phyloP scores from a whole-genome alignment of 2,113 vertebrate species.

The Python bivittatus region DNA sequence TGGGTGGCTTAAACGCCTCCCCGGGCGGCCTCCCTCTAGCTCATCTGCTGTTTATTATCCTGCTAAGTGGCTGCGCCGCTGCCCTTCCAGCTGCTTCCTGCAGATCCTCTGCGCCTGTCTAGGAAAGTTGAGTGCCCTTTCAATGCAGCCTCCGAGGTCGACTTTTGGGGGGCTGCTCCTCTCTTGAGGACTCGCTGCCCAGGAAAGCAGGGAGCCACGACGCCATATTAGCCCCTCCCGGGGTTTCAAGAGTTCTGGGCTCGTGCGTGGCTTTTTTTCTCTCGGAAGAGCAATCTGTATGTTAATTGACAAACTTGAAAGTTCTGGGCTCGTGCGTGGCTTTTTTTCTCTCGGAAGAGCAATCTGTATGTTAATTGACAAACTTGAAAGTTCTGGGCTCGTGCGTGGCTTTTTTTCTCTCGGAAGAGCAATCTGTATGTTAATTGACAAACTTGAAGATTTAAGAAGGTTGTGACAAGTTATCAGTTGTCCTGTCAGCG shows the following conservation, averaged over 20 bases:
- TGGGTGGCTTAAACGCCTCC: neutral
- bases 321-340: neutral
- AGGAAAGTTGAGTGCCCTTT: neutral
- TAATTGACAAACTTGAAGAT: slow-evolving; percentile 79
- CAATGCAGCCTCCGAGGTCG: neutral
- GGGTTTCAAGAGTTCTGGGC: neutral
- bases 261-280: neutral
- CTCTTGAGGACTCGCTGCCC: too few relatives aligned
- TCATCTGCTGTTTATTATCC: neutral
- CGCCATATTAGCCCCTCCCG: neutral
- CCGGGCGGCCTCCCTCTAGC: neutral
- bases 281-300: slow-evolving; percentile 19
- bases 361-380: too few relatives aligned
- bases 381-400: neutral
- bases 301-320: too few relatives aligned
- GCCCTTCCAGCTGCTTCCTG: neutral
- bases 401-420: neutral
- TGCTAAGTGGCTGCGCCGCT: neutral
- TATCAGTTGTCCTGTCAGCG: slow-evolving; percentile 95
- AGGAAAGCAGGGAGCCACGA: neutral
- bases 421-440: slow-evolving; percentile 79
- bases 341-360: neutral
- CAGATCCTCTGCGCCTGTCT: neutral
- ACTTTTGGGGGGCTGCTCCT: too few relatives aligned
- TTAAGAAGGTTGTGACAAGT: slow-evolving; percentile 82